Percentiles rank a stretch among this genome's conserved stretches.
Conservation (phyloP, 1,140 invertebrate genomes). For the Brachystomella parvula region DNA sequence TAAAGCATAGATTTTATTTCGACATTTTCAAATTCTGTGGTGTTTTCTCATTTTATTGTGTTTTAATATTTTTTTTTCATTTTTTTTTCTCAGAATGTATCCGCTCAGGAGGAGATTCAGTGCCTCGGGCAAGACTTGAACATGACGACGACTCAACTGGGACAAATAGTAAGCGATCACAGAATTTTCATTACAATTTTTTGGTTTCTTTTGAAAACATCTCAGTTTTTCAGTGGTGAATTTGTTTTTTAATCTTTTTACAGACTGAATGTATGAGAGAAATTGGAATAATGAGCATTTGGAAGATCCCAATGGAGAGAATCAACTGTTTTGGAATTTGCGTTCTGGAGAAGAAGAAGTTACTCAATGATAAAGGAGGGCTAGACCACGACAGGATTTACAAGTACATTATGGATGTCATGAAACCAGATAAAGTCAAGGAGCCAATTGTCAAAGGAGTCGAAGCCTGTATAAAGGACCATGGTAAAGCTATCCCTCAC, state of each 20-base stretch:
- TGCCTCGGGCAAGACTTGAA: constrained; percentile 19
- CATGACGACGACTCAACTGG: constrained; percentile 20
- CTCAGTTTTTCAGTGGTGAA: no score
- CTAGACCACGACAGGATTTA: constrained; percentile 23
- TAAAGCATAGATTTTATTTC: no score
- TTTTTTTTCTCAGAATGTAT: not conserved
- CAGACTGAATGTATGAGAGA: constrained; percentile 17
- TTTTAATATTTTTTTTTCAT: no score
- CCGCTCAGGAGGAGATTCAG: constrained; percentile 18
- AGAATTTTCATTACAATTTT: no score
- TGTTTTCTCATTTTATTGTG: no score
- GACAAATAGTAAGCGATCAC: no score
- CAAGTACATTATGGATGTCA: constrained; percentile 19
- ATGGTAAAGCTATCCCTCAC: constrained; percentile 10
- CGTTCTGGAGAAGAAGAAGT: constrained; percentile 21
- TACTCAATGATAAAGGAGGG: constrained; percentile 13
- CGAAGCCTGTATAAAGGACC: constrained; percentile 24
- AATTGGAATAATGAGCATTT: not conserved
- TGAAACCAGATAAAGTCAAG: constrained; percentile 26
- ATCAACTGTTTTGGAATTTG: constrained; percentile 23
- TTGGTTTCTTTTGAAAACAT: no score
- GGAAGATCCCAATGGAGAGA: not conserved
- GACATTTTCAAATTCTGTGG: no score
- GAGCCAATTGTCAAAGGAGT: constrained; percentile 19
- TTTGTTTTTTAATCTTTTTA: no score